Evolutionary conservation across 2,113 vertebrate species (phyloP), one percentile per base, ranked within the genome.

Genomic region (Spermophilus dauricus): DNA sequence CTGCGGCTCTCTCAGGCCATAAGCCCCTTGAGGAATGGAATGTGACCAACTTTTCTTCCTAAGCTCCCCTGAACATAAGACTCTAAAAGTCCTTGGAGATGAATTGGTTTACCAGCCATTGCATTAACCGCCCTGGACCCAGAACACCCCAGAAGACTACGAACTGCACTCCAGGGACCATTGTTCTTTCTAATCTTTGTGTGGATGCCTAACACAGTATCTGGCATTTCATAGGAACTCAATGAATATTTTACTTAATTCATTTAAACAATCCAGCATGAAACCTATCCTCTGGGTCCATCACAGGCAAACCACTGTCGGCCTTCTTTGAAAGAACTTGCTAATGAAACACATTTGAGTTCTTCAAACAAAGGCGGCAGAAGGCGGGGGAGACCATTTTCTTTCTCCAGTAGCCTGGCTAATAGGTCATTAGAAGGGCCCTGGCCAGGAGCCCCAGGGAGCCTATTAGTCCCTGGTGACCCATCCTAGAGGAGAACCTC

Each of bases 381-480:
- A 94, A 88, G 7, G 45, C 12, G 7, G 4, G 4, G 22, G 14
- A 63, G 51, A 65, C 65, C 22, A 51, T 86, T 89, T 75, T 96
- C 42, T 84, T 45, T 80, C 85, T n/a, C 39, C 14, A 4, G 56
- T 32, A 82, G 45, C 77, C 78, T 89, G 93, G 87, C 89, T 93
- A 86, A 86, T 92, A 67, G 89, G 86, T 91, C 94, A 81, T 89
- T 95, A 94, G 83, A 56, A 48, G 63, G 37, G 32, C 58, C 75
- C 65, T 89, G 67, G 42, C 53, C 92, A 32, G 5, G n/a, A 95
- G 53, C 86, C 42, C 48, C 91, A 77, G 94, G 97, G 72, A 83
- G 70, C 86, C 93, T 83, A 94, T 95, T 95, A 96, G 97, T 87
- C 76, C 77, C 58, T 53, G 3, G 20, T 13, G 51, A n/a, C 39